Conservation (phyloP, 2,888 invertebrate species). For the Therioaphis trifolii region DNA sequence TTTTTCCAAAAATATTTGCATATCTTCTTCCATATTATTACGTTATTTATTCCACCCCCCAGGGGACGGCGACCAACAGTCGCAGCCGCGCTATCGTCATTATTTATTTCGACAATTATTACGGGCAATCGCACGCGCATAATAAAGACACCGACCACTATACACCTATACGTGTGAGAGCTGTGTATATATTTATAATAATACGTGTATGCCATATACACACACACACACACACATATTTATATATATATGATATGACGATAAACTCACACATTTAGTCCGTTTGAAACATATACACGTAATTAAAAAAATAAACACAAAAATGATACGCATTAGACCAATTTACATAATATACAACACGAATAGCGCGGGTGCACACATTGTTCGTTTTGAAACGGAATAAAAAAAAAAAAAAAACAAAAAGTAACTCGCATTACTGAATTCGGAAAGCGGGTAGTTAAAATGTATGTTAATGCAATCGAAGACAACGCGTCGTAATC, state of each 20-base stretch:
- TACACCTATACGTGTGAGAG: too few species aligned
- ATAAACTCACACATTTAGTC: not conserved
- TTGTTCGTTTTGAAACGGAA: not conserved
- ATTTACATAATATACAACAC: slow-evolving; percentile 34
- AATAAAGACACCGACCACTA: not conserved
- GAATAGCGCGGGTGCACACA: not conserved
- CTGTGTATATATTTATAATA: not conserved
- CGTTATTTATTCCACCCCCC: slow-evolving; percentile 27
- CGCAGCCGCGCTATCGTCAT: slow-evolving; percentile 1
- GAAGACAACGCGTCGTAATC: not conserved
- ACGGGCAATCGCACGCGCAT: not conserved
- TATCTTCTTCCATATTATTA: slow-evolving; percentile 23
- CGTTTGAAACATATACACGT: not conserved
- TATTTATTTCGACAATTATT: slow-evolving; percentile 52
- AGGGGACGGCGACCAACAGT: not conserved
- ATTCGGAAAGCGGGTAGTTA: not conserved
- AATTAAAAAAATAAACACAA: slow-evolving; percentile 18
- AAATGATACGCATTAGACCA: slow-evolving; percentile 32
- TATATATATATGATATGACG: not conserved
- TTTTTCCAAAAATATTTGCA: slow-evolving; percentile 51
- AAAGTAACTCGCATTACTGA: not conserved
- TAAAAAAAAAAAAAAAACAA: not conserved
- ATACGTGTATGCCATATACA: too few species aligned
- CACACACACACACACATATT: not conserved
- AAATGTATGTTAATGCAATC: too few species aligned